Base-by-base conservation (phyloP, 2,797 vertebrate genomes). In the Cossypha caffra region DNA sequence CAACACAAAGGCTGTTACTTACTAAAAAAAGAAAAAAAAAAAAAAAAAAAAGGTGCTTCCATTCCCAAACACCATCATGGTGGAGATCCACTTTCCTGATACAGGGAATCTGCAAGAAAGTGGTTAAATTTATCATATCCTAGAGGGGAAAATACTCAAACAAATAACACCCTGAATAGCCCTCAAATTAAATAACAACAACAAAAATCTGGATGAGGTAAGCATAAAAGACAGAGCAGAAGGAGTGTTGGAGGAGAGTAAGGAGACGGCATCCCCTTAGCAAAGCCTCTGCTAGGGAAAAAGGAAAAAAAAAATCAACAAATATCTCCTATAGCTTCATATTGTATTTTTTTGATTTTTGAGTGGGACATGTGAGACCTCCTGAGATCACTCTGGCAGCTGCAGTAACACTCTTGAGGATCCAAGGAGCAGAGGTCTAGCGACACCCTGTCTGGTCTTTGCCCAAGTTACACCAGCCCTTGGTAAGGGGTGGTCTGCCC, bases 401-500 rank as follows among this genome's bases (percentile, higher is more conserved):
- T 66, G 35, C 54, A 79, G 38, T 5, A 29, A 42, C 26, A 8
- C 3, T 50, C 45, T 2, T 51, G 67, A 37, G 18, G 31, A 12
- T 8, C 20, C 0, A 1, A 58, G 43, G 16, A 82, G 24, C 50
- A 72, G 62, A 76, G 26, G 15, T 35, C 25, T 33, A 28, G 13
- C 0, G 0, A 12, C 38, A 6, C 35, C 10, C 20, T 38, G 8
- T 9, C 21, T 31, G 43, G 5, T 71, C 37, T 48, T 43, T 52
- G 14, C 23, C 7, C 18, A 9, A 31, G 28, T 19, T 29, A 35
- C 0, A 0, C 0, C 0, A 64, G 47, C 33, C 19, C 24, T 38
- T 28, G 35, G 35, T 51, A 35, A 73, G 14, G 4, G 11, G 3
- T 37, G 18, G 7, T 28, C 33, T 25, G 11, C 47, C 15, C 12